Evolutionary conservation across 2,113 vertebrate species (phyloP).

Genomic region (Riparia riparia): DNA sequence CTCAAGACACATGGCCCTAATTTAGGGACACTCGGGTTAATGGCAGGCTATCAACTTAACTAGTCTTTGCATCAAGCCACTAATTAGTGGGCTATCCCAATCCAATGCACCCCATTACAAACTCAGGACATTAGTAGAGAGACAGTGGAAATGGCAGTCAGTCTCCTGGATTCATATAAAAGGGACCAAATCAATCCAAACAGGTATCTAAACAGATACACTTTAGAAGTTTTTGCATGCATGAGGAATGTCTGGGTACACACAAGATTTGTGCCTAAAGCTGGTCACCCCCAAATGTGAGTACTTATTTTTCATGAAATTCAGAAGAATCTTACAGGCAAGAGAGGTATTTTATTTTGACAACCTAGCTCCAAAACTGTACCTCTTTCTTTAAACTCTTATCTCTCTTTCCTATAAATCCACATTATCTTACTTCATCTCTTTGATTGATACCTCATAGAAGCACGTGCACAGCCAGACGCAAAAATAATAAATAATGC

Average conservation of each 20-base stretch:
- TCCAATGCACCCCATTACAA: not conserved
- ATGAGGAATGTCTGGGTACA: not conserved
- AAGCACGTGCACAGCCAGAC: accelerated
- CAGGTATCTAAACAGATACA: accelerated
- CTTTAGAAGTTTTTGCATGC: not conserved
- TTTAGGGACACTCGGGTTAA: conserved; percentile 15
- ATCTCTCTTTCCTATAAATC: not conserved
- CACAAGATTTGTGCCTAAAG: not conserved
- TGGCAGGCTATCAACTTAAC: conserved; percentile 13
- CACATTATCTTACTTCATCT: not conserved
- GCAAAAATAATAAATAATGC: not conserved
- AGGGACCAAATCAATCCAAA: not conserved
- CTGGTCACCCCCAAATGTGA: accelerated
- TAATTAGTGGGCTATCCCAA: not conserved
- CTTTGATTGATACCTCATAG: not conserved
- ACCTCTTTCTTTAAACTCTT: not conserved
- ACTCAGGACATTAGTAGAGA: not conserved
- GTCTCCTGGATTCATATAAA: not conserved
- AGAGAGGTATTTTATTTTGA: not conserved
- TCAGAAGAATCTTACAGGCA: not conserved
- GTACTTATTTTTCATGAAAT: not conserved
- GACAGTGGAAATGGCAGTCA: not conserved
- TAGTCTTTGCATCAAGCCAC: not conserved
- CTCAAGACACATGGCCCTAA: not conserved
- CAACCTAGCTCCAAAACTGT: not conserved